Percentiles rank a stretch among this genome's conserved stretches.
Evolutionary conservation across 1,140 invertebrate genomes (phyloP).

Genomic region (Drosophila ambigua): DNA sequence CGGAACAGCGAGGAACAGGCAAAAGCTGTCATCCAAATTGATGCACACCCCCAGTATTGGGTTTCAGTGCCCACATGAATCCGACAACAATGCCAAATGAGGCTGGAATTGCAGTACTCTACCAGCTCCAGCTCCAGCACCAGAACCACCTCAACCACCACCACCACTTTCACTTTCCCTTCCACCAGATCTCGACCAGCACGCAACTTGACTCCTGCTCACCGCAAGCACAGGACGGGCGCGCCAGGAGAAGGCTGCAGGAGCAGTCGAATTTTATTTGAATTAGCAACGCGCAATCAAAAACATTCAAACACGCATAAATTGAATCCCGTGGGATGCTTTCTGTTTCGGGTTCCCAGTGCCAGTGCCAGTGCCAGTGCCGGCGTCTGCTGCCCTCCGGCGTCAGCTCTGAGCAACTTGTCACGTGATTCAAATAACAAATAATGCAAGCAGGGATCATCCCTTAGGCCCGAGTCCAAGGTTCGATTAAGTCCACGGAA

Average conservation of each 20-base stretch:
- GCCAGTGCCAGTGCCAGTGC: conserved; percentile 22
- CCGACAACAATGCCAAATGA: conserved; percentile 63
- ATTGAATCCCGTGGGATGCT: conserved; percentile 82
- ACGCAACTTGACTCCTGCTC: conserved; percentile 52
- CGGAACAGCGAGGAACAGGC: conserved; percentile 49
- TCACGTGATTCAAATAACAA: conserved; percentile 82
- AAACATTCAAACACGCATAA: conserved; percentile 83
- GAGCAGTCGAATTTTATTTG: conserved; percentile 71
- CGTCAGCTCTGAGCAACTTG: conserved; percentile 54
- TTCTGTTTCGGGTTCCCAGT: conserved; percentile 67
- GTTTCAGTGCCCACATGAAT: conserved; percentile 39
- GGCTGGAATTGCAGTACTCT: conserved; percentile 57
- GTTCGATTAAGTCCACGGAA: conserved; percentile 34
- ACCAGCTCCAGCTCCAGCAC: conserved; percentile 17
- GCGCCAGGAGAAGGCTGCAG: conserved; percentile 22
- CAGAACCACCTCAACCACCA: conserved; percentile 45
- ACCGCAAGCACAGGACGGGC: conserved; percentile 43
- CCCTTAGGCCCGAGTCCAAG: conserved; percentile 44
- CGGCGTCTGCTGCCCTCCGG: neutral
- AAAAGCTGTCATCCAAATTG: conserved; percentile 67
- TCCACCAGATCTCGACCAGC: conserved; percentile 22
- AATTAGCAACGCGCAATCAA: conserved; percentile 80
- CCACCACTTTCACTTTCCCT: neutral
- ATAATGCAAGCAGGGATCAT: conserved; percentile 68
- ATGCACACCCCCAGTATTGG: conserved; percentile 46